phyloP scores from a whole-genome alignment of 2,888 invertebrate genomes.

The Podabrus alpinus region DNA sequence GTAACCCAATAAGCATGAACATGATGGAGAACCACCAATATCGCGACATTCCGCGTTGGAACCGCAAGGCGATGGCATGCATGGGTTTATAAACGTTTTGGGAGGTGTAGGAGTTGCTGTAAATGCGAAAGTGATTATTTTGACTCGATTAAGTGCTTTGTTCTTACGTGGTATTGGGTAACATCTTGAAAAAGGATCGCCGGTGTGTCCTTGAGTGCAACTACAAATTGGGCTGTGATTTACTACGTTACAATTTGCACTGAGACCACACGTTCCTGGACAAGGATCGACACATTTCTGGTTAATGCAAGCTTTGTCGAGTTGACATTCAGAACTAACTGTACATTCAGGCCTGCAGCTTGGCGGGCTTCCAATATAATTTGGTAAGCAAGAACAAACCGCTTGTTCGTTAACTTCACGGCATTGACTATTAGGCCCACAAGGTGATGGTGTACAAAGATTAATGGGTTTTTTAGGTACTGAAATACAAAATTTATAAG shows the following conservation, averaged over 20 bases:
- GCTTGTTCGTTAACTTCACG: slow-evolving; percentile 65
- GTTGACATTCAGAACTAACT: slow-evolving; percentile 57
- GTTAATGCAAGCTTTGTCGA: slow-evolving; percentile 57
- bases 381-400: slow-evolving; percentile 58
- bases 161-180: slow-evolving; percentile 27
- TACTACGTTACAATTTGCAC: slow-evolving; percentile 59
- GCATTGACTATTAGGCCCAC: slow-evolving; percentile 58
- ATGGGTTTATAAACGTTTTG: slow-evolving; percentile 52
- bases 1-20: slow-evolving; percentile 70
- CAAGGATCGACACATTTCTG: slow-evolving; percentile 63
- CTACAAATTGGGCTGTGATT: slow-evolving; percentile 65
- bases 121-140: slow-evolving; percentile 29
- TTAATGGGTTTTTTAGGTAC: slow-evolving; percentile 47
- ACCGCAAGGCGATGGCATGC: slow-evolving; percentile 69
- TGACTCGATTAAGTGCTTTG: neutral
- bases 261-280: slow-evolving; percentile 59
- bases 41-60: slow-evolving; percentile 67
- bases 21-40: slow-evolving; percentile 68
- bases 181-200: slow-evolving; percentile 66
- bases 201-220: slow-evolving; percentile 67
- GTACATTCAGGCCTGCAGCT: slow-evolving; percentile 59
- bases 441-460: slow-evolving; percentile 75
- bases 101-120: slow-evolving; percentile 37
- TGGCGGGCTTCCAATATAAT: slow-evolving; percentile 61
- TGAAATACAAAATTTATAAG: slow-evolving; percentile 1